phyloP scores from a whole-genome alignment of 2,113 vertebrate genomes.

The Cyphomyrus plagiostoma region DNA sequence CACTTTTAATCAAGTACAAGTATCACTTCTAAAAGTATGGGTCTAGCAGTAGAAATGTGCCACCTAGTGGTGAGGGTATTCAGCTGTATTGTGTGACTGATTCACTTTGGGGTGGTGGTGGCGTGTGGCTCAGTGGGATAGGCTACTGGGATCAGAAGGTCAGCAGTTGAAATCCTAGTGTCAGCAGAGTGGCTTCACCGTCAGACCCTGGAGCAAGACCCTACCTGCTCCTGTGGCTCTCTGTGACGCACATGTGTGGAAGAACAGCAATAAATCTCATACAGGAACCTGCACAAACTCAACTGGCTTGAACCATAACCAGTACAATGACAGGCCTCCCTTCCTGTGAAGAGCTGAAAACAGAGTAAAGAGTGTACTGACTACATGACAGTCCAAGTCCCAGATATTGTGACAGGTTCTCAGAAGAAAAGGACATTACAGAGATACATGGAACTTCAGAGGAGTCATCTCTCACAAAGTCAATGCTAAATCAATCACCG shows the following conservation, averaged over 20 bases:
- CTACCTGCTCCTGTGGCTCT: not conserved
- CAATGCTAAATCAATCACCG: not conserved
- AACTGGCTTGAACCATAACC: not conserved
- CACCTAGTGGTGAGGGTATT: not conserved
- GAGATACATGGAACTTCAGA: not conserved
- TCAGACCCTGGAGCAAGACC: not conserved
- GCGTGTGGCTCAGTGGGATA: not conserved
- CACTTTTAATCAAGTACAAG: not conserved
- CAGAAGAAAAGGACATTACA: not conserved
- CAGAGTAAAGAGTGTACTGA: not conserved
- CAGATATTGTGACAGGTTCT: not conserved
- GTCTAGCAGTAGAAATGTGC: not conserved
- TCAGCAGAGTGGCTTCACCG: not conserved
- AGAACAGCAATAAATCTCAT: not conserved
- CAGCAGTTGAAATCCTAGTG: not conserved
- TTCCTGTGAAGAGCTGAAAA: not conserved
- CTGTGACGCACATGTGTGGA: not conserved
- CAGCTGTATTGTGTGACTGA: not conserved
- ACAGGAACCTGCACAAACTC: not conserved
- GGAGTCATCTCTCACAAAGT: not conserved
- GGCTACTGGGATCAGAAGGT: not conserved
- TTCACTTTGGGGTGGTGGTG: not conserved
- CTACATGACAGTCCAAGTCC: not conserved
- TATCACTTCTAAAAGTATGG: not conserved
- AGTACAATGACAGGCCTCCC: not conserved